Percentiles rank a stretch among this genome's conserved stretches.
Evolutionary conservation across 2,888 invertebrate species (phyloP).

Genomic region (Acanthosepion esculentum): DNA sequence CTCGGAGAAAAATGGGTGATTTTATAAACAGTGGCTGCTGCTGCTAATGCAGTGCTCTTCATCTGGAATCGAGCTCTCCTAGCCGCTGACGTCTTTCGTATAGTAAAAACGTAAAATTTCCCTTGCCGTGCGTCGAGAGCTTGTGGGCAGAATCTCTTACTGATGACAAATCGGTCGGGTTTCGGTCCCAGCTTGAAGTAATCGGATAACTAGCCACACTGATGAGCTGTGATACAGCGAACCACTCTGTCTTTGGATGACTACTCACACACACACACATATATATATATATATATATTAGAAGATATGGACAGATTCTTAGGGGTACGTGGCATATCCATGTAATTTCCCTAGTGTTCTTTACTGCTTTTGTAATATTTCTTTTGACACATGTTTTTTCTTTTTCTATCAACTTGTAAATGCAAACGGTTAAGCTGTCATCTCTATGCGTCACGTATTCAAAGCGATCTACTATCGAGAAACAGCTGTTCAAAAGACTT

Average conservation of each 20-base stretch:
- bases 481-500: not conserved
- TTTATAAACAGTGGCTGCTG: no score
- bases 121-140: no score
- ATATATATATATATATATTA: not conserved
- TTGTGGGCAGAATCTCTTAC: not conserved
- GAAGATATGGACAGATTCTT: no score
- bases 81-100: no score
- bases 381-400: not conserved
- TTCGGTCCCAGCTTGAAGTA: no score
- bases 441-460: not conserved
- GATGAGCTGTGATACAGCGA: no score
- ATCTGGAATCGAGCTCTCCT: no score
- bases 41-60: no score
- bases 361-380: not conserved
- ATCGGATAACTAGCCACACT: no score
- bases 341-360: not conserved
- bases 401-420: not conserved
- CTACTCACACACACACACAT: not conserved
- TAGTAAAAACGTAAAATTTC: no score
- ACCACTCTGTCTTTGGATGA: no score
- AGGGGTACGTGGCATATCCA: not conserved
- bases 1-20: no score
- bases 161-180: accelerated
- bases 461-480: not conserved
- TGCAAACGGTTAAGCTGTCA: not conserved